These are phyloP conservation scores for Lasaia peninsularis DNA, from an alignment of 1,140 invertebrate genomes.

Conservation along the genomic window DNA sequence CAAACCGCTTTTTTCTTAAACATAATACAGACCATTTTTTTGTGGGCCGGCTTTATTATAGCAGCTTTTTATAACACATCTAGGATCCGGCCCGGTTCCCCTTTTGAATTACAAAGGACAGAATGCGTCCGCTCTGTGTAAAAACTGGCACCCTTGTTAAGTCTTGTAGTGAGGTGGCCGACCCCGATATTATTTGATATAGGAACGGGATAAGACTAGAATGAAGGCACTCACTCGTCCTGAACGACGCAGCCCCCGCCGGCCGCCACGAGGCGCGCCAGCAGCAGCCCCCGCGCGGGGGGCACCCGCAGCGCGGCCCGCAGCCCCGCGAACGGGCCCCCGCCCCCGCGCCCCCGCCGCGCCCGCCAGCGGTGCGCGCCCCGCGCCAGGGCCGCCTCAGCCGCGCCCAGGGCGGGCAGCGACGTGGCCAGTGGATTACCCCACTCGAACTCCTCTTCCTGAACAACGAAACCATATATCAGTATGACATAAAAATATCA, in stretches of 20 bases:
- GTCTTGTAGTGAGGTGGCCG: no score
- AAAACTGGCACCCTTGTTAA: no score
- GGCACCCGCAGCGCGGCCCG: slow-evolving; percentile 84
- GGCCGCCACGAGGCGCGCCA: slow-evolving; percentile 83
- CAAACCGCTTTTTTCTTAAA: no score
- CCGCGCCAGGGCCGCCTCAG: slow-evolving; percentile 72
- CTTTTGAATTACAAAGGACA: no score
- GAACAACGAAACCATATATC: slow-evolving; percentile 51
- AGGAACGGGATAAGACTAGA: no score
- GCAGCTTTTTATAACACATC: no score
- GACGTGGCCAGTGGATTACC: slow-evolving; percentile 81
- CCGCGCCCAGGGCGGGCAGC: slow-evolving; percentile 46
- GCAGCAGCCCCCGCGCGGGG: slow-evolving; percentile 80
- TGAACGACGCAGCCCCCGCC: slow-evolving; percentile 84
- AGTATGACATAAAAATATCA: no score
- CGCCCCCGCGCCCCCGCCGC: slow-evolving; percentile 37
- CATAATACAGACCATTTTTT: no score
- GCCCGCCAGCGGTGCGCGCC: slow-evolving; percentile 83
- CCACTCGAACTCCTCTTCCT: slow-evolving; percentile 89
- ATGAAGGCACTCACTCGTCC: slow-evolving; percentile 55
- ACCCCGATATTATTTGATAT: no score
- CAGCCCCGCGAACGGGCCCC: slow-evolving; percentile 83
- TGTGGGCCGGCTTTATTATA: no score
- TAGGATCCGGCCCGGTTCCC: no score
- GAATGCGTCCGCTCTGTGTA: no score